Evolutionary conservation across 1,140 invertebrate genomes (phyloP).

Genomic region (Diprion similis): DNA sequence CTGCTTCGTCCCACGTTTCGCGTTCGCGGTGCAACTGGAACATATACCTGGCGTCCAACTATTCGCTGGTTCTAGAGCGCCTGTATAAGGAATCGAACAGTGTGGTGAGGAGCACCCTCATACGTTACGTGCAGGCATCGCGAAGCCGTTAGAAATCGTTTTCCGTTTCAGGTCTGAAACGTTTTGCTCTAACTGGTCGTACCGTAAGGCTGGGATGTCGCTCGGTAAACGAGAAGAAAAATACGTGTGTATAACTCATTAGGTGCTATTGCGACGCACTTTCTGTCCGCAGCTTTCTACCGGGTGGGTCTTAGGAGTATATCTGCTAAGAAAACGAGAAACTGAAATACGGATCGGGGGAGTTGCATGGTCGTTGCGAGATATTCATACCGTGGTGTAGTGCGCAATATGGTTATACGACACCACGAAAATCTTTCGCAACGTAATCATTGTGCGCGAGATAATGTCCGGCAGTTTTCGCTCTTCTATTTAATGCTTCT

Average conservation of each 20-base stretch:
- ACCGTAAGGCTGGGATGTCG: background rate
- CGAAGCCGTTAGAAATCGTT: conserved; percentile 52
- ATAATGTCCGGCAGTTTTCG: background rate
- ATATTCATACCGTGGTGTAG: background rate
- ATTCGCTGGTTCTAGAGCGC: background rate
- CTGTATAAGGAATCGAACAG: background rate
- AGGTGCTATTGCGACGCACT: background rate
- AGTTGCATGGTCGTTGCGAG: background rate
- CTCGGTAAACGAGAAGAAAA: background rate
- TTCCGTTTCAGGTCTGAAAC: conserved; percentile 37
- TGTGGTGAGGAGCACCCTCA: background rate
- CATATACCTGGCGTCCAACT: background rate
- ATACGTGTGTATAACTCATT: background rate
- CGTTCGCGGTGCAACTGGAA: background rate
- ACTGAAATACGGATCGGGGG: background rate
- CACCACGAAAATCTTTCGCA: background rate
- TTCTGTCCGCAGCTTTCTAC: background rate
- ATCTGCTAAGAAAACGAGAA: background rate
- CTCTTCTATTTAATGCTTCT: background rate
- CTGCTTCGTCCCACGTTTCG: background rate
- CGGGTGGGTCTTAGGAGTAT: background rate
- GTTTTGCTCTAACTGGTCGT: background rate
- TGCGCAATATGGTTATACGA: background rate
- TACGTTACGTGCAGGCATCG: conserved; percentile 16
- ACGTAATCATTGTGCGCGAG: background rate